Evolutionary conservation across 1,140 invertebrate species (phyloP).

Genomic region (Uloborus diversus): DNA sequence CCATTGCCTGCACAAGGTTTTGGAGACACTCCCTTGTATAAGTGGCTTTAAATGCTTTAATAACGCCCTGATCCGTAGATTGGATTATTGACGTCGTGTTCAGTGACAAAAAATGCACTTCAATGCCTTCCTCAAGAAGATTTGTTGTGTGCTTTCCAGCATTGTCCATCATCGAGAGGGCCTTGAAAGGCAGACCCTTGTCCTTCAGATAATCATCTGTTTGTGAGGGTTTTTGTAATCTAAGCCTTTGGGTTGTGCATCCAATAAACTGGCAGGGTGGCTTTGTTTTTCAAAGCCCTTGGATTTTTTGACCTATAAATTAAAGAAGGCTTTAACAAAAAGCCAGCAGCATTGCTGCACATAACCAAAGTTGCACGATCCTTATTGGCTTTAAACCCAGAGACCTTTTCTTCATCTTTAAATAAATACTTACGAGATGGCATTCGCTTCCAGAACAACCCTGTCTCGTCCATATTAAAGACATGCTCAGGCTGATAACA

Average conservation of each 20-base stretch:
- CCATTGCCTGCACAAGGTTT: too few relatives aligned
- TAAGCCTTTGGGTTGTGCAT: constrained; percentile 26
- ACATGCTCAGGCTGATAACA: constrained; percentile 42
- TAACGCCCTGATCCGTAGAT: too few relatives aligned
- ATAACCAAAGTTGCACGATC: constrained; percentile 58
- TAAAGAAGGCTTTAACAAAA: background rate
- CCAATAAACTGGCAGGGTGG: constrained; percentile 25
- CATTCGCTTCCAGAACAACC: constrained; percentile 59
- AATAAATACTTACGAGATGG: constrained; percentile 54
- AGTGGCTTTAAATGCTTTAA: too few relatives aligned
- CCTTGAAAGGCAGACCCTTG: constrained; percentile 50
- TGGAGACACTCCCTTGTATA: too few relatives aligned
- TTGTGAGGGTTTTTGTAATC: constrained; percentile 16
- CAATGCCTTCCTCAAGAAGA: too few relatives aligned
- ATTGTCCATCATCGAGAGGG: constrained; percentile 56
- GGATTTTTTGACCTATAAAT: constrained; percentile 33
- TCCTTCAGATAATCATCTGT: constrained; percentile 41
- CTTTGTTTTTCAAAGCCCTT: constrained; percentile 36
- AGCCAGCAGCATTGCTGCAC: constrained; percentile 55
- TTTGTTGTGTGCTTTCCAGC: constrained; percentile 33
- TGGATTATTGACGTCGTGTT: too few relatives aligned
- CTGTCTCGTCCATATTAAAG: constrained; percentile 60
- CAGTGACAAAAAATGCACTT: too few relatives aligned
- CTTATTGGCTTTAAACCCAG: constrained; percentile 57
- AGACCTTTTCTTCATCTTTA: constrained; percentile 45